phyloP scores from a whole-genome alignment of 2,888 invertebrate genomes.

The Pristionchus exspectatus region DNA sequence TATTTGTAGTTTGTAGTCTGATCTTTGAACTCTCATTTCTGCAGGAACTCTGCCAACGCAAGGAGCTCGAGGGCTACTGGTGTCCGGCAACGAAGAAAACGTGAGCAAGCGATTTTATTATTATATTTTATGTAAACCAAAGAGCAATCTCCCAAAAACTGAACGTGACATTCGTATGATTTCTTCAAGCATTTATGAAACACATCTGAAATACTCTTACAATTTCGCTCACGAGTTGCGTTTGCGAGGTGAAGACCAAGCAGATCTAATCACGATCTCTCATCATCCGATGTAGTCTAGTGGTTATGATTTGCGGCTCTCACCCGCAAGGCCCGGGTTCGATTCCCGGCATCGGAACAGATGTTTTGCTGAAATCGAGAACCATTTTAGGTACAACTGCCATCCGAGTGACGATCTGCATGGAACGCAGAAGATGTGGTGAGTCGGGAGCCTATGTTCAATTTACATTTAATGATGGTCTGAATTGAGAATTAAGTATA shows the following conservation, averaged over 20 bases:
- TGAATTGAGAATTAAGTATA: too few species aligned
- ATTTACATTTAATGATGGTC: too few species aligned
- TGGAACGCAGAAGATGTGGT: conserved; percentile 77
- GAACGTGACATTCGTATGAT: too few species aligned
- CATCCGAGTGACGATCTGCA: conserved; percentile 69
- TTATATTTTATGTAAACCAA: too few species aligned
- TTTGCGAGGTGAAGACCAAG: too few species aligned
- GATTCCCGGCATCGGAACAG: conserved; percentile 63
- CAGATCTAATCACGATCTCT: neutral
- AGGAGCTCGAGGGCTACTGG: conserved; percentile 77
- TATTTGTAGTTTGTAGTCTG: neutral
- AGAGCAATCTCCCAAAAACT: too few species aligned
- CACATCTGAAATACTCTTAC: too few species aligned
- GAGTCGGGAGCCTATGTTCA: neutral
- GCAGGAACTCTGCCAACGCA: conserved; percentile 76
- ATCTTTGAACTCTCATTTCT: conserved; percentile 51
- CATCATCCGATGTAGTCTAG: conserved; percentile 32
- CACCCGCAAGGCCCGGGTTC: conserved; percentile 61
- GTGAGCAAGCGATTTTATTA: neutral
- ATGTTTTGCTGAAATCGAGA: neutral
- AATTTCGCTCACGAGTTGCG: too few species aligned
- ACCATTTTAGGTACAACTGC: conserved; percentile 66
- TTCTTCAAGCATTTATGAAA: too few species aligned
- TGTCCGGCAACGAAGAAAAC: conserved; percentile 71
- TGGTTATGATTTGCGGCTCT: conserved; percentile 40